Evolutionary conservation across 2,113 vertebrate genomes (phyloP), one percentile per base, ranked within the genome.

Genomic region (Larimichthys crocea): DNA sequence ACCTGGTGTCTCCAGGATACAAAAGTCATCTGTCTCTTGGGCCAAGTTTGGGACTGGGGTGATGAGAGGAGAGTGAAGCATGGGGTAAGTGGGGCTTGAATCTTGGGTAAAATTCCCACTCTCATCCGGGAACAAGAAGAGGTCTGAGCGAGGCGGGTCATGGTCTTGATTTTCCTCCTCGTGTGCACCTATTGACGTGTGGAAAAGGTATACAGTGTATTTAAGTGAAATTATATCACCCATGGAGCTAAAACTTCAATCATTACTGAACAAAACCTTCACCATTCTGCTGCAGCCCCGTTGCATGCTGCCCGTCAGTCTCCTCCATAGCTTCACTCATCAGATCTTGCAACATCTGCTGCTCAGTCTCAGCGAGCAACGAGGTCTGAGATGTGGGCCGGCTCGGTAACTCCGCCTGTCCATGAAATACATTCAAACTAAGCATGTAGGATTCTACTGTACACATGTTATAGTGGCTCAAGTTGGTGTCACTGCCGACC

Each of bases 321-420:
- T 99, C 98, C 88, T 99, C 97, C 98, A 99, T 99, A 0, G 98
- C 98, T 31, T 99, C 98, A 73, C 97, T 99, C 98, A 99, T 99
- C 87, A 99, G 93, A 87, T 99, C 98, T 50, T 97, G 96, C 83
- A 99, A 86, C 75, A 98, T 97, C 90, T 97, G 96, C 80, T 99
- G 98, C 73, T 99, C 97, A 2, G 96, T 97, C 83, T 99, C 98
- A 44, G 97, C 95, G 0, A 99, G 98, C 14, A 95, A 86, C 0
- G 94, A 90, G 1, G 95, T 94, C 0, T 95, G 96, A 67, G 96
- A 95, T 22, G 96, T 80, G 0, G 94, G 88, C 0, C 88, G 94
- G 42, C 92, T 90, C 0, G 92, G 89, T 40, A 91, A 79, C 55
- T 98, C 97, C 61, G 84, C 85, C 98, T 99, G 88, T 76, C 12